Conservation (phyloP, 2,113 vertebrate genomes). For the Urocolius indicus region DNA sequence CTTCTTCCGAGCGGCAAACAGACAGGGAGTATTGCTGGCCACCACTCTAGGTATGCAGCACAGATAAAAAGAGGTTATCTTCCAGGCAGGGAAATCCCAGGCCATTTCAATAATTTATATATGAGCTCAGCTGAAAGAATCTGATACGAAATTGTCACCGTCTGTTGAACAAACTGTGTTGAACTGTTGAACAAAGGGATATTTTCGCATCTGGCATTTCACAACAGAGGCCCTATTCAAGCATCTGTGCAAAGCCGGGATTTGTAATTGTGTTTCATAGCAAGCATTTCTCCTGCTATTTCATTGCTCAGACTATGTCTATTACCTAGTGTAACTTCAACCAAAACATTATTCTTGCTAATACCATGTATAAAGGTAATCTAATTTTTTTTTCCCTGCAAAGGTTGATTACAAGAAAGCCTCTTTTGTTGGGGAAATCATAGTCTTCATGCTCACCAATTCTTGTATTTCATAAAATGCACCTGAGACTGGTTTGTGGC, state of each 20-base stretch:
- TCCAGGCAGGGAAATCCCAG: constrained; percentile 54
- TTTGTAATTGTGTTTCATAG: neutral
- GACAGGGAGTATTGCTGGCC: neutral
- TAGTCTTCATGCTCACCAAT: neutral
- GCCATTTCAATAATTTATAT: constrained; percentile 39
- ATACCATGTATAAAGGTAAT: neutral
- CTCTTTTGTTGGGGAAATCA: neutral
- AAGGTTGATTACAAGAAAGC: neutral
- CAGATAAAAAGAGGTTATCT: constrained; percentile 1
- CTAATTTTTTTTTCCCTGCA: neutral
- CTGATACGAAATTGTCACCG: constrained; percentile 44
- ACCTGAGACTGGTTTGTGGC: neutral
- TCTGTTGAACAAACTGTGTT: constrained; percentile 64
- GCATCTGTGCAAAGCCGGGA: constrained; percentile 46
- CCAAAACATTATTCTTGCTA: neutral
- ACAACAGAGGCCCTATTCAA: neutral
- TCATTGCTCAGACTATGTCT: neutral
- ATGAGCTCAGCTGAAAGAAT: constrained; percentile 51
- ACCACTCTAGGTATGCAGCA: neutral
- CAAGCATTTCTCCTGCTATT: neutral
- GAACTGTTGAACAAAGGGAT: constrained; percentile 62
- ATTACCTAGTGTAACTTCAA: neutral
- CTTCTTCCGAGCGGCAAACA: neutral
- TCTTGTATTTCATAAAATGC: neutral
- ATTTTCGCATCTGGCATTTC: constrained; percentile 46